Evolutionary conservation across 37 sponge, comb jelly and placozoan species (phyloP).

Genomic region (Eunapius fragilis): DNA sequence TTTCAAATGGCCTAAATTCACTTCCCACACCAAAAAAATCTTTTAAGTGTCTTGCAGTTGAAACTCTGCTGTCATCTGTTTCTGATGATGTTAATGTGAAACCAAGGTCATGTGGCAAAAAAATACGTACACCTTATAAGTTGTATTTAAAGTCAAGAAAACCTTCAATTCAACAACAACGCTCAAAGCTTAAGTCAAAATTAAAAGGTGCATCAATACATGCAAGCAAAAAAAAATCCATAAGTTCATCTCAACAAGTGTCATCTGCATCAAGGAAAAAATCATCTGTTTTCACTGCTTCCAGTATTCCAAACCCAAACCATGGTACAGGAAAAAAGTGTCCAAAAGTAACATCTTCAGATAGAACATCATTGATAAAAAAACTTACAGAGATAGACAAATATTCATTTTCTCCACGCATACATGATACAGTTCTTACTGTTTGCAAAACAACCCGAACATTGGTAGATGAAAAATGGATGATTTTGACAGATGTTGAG

Average conservation of each 20-base stretch:
- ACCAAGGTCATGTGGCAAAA: neutral
- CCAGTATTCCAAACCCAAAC: neutral
- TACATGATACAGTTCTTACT: neutral
- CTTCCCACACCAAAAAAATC: neutral
- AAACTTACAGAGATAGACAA: neutral
- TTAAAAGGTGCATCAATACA: neutral
- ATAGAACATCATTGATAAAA: neutral
- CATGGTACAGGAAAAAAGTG: neutral
- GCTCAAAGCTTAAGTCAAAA: neutral
- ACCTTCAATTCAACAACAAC: neutral
- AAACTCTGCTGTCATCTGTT: neutral
- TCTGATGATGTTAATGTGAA: neutral
- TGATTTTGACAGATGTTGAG: neutral
- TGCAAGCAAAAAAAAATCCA: neutral
- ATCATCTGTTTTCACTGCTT: neutral
- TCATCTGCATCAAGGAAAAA: neutral
- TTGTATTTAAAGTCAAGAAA: neutral
- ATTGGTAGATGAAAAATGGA: neutral
- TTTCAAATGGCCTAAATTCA: neutral
- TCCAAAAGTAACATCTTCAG: neutral
- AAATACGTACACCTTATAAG: neutral
- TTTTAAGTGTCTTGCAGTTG: neutral
- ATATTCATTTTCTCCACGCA: neutral
- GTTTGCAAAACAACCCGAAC: neutral
- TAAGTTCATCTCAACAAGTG: neutral